Conservation (phyloP, 2,888 invertebrate genomes). For the Branchinecta sandiegonensis region DNA sequence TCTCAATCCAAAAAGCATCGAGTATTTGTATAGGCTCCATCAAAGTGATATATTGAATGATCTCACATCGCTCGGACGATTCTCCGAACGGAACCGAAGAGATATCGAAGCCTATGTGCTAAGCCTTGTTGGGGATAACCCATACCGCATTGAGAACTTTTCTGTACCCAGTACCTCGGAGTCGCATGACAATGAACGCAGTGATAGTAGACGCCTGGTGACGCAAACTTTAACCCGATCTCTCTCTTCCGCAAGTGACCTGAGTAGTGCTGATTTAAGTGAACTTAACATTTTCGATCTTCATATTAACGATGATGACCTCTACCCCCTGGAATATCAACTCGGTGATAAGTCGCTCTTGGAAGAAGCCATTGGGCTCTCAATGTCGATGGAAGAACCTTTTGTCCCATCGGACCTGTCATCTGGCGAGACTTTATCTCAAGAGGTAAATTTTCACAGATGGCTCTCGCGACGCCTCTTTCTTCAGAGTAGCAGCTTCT, state of each 20-base stretch:
- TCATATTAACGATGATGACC: conserved; percentile 13
- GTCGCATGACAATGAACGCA: neutral
- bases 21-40: neutral
- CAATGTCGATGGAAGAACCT: conserved; percentile 15
- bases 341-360: conserved; percentile 6
- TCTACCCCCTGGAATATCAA: conserved; percentile 10
- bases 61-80: neutral
- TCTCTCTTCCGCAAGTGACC: neutral
- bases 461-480: no score
- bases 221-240: neutral
- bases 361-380: conserved; percentile 8
- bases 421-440: no score
- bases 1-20: conserved; percentile 9
- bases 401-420: neutral
- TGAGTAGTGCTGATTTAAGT: neutral
- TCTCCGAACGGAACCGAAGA: neutral
- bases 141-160: neutral
- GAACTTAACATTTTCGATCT: conserved; percentile 2
- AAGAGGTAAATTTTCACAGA: no score
- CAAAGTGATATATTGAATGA: conserved; percentile 8
- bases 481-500: no score
- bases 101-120: conserved; percentile 1
- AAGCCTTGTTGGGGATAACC: conserved; percentile 6
- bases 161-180: conserved; percentile 6
- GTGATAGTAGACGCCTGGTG: neutral